phyloP scores from a whole-genome alignment of 1,140 invertebrate species.

The Plutomurus gul region DNA sequence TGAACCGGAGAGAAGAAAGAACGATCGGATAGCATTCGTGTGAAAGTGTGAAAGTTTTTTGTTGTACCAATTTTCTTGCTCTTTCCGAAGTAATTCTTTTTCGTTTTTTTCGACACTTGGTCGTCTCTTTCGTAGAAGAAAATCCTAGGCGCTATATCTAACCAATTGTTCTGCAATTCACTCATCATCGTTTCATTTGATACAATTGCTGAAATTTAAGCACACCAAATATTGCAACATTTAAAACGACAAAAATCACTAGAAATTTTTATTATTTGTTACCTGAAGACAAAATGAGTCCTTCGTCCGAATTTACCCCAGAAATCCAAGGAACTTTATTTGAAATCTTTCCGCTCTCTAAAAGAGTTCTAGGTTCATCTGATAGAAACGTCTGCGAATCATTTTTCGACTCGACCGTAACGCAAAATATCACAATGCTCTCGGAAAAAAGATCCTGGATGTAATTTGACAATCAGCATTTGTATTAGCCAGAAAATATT shows the following conservation, averaged over 20 bases:
- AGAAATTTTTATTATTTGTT: constrained; percentile 53
- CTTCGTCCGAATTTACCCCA: constrained; percentile 59
- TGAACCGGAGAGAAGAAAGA: constrained; percentile 36
- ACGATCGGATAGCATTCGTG: constrained; percentile 44
- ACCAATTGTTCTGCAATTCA: neutral
- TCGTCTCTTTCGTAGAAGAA: constrained; percentile 37
- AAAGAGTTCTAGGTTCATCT: constrained; percentile 63
- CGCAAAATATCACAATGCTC: constrained; percentile 36
- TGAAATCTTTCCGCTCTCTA: constrained; percentile 61
- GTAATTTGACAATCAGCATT: neutral
- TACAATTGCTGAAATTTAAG: neutral
- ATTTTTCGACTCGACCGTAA: constrained; percentile 56
- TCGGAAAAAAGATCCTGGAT: constrained; percentile 55
- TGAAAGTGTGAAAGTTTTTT: constrained; percentile 35
- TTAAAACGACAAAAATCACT: constrained; percentile 16
- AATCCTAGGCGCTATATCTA: neutral
- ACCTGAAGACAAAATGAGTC: constrained; percentile 12
- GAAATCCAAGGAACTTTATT: constrained; percentile 69
- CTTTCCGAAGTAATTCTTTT: constrained; percentile 36
- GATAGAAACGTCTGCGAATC: constrained; percentile 66
- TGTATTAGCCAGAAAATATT: constrained; percentile 35
- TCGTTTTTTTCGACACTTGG: constrained; percentile 5
- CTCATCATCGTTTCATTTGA: neutral
- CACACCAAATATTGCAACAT: neutral
- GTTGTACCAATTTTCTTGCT: neutral